Percentiles rank a stretch among this genome's conserved stretches.
Evolutionary conservation across 1,140 invertebrate species (phyloP).

Genomic region (Lasioglossum albipes): DNA sequence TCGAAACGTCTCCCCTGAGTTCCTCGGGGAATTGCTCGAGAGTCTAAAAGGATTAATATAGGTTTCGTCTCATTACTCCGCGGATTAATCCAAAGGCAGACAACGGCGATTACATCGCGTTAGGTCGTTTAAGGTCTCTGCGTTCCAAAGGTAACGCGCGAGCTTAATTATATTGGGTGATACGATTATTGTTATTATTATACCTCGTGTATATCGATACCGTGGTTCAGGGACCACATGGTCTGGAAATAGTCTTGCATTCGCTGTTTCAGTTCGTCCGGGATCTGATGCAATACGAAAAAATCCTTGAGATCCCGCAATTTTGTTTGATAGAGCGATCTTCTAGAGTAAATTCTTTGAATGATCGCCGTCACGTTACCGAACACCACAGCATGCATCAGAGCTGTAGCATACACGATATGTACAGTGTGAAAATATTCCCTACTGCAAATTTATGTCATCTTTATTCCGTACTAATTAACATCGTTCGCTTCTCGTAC

Average conservation of each 20-base stretch:
- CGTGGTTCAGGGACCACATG: conserved; percentile 99
- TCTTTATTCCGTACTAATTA: conserved; percentile 24
- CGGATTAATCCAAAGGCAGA: not conserved
- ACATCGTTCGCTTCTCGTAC: conserved; percentile 14
- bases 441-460: conserved; percentile 21
- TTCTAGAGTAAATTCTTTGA: conserved; percentile 97
- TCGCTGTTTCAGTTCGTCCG: conserved; percentile 96
- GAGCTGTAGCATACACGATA: conserved; percentile 82
- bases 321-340: conserved; percentile 97
- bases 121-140: not conserved
- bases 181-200: no score
- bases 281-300: conserved; percentile 95
- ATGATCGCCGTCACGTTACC: conserved; percentile 99
- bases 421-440: conserved; percentile 32
- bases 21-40: conserved; percentile 98
- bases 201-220: conserved; percentile 98
- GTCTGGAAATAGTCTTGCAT: conserved; percentile 99
- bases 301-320: conserved; percentile 98
- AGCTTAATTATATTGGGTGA: not conserved
- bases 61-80: not conserved
- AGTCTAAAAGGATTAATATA: conserved; percentile 83
- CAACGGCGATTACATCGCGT: not conserved
- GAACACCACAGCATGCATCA: conserved; percentile 99
- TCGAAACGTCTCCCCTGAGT: conserved; percentile 94
- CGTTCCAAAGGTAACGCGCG: not conserved